Evolutionary conservation across 2,888 invertebrate genomes (phyloP).

Genomic region (Lepidocyrtinus sp.): DNA sequence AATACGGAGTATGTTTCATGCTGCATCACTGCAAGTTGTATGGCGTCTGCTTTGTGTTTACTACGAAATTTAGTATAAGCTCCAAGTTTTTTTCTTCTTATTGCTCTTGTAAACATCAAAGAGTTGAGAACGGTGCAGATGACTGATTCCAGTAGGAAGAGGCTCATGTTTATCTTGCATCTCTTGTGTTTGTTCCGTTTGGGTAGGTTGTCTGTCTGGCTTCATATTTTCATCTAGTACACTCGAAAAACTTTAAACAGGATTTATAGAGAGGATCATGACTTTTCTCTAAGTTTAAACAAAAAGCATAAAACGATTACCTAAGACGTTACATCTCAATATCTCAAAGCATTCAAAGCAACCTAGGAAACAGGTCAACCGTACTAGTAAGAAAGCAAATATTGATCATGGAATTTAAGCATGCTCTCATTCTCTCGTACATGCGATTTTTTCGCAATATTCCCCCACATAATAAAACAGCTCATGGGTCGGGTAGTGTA

Average conservation of each 20-base stretch:
- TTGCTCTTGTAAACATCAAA: not conserved
- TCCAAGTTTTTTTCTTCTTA: too few species aligned
- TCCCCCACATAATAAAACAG: too few species aligned
- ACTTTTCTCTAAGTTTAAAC: not conserved
- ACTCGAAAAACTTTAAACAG: not conserved
- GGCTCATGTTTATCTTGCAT: not conserved
- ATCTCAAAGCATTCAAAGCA: too few species aligned
- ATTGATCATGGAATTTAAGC: constrained; percentile 39
- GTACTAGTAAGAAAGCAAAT: constrained; percentile 28
- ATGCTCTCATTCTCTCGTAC: constrained; percentile 25
- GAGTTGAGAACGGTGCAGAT: not conserved
- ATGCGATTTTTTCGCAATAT: too few species aligned
- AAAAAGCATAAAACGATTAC: not conserved
- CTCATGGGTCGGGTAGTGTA: too few species aligned
- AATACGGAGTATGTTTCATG: too few species aligned
- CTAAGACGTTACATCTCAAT: not conserved
- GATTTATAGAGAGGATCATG: not conserved
- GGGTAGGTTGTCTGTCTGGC: constrained; percentile 16
- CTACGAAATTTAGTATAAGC: too few species aligned
- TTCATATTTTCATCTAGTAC: constrained; percentile 45
- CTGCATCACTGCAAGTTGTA: too few species aligned
- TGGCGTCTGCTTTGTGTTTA: too few species aligned
- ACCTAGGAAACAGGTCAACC: constrained; percentile 50
- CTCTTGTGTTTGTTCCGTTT: constrained; percentile 15
- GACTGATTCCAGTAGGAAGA: not conserved